Evolutionary conservation across 2,113 vertebrate genomes (phyloP), one percentile per base, ranked within the genome.

Genomic region (Taxidea taxus): DNA sequence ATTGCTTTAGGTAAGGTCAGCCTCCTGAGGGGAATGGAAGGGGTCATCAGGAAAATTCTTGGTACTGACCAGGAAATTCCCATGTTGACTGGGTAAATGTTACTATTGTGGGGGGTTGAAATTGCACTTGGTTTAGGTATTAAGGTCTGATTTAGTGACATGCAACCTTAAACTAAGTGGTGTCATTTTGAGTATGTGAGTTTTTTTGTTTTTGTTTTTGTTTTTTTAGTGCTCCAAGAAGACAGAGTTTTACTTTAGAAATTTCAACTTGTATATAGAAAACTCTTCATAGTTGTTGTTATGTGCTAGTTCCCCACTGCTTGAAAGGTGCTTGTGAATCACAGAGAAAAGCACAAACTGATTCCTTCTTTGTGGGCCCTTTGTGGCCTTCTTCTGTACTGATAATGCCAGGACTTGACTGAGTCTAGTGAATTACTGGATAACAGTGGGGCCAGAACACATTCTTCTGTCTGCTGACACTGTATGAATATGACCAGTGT

Each of bases 401-500:
- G 34, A 58, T 27, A 13, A 47, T 11, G 23, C 14, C 12, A 44
- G 9, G 6, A 49, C 16, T 18, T 37, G 37, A 62, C 56, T 3
- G 51, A 49, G 85, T 82, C 56, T 4, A 44, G 3, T 27, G 44
- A 77, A 11, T 74, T 25, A 6, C 31, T 11, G 18, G 6, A 34
- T 31, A 18, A 14, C 14, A 4, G 82, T 15, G 1, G 31, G 56
- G 47, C 34, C 12, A 60, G 58, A 39, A 7, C 4, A 42, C 20
- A 3, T 27, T 70, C 29, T 21, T 21, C 2, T 0, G 16, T 78
- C 72, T 72, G 44, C 16, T 18, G 2, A 2, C 23, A 8, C 34
- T 12, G 0, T 10, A 2, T 18, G 62, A 14, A 62, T 7, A 10
- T 4, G 10, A 4, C n/a, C 14, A 58, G 4, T 10, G 31, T 62